phyloP scores from a whole-genome alignment of 2,888 invertebrate genomes.

The Mesoligia furuncula region DNA sequence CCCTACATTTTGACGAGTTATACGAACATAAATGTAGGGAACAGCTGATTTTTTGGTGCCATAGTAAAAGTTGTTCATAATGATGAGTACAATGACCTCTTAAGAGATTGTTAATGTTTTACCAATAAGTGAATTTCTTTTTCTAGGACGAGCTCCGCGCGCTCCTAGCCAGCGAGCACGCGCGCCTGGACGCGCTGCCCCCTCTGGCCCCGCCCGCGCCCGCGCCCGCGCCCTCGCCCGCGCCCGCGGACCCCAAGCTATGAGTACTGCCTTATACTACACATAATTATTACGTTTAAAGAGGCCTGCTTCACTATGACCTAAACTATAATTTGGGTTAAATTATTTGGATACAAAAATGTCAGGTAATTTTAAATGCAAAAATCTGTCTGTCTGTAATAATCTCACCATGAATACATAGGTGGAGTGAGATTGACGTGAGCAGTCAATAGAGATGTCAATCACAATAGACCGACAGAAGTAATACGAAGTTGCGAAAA shows the following conservation, averaged over 20 bases:
- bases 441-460: background rate
- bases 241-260: slow-evolving; percentile 71
- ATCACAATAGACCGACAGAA: background rate
- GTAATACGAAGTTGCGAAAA: no score
- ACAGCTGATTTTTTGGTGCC: no score
- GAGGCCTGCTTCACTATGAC: slow-evolving; percentile 50
- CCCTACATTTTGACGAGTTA: no score
- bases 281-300: slow-evolving; percentile 25
- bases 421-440: background rate
- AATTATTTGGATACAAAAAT: background rate
- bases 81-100: no score
- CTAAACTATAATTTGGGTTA: background rate
- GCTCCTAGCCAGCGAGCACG: background rate
- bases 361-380: background rate
- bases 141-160: slow-evolving; percentile 1
- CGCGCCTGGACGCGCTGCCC: background rate
- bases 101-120: no score
- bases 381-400: background rate
- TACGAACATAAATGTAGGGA: no score
- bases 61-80: no score
- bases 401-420: background rate
- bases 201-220: slow-evolving; percentile 2
- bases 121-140: background rate
- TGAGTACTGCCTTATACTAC: slow-evolving; percentile 62
- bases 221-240: background rate